Base-by-base conservation (phyloP, 1,140 invertebrate genomes). In the Oscheius sp. region DNA sequence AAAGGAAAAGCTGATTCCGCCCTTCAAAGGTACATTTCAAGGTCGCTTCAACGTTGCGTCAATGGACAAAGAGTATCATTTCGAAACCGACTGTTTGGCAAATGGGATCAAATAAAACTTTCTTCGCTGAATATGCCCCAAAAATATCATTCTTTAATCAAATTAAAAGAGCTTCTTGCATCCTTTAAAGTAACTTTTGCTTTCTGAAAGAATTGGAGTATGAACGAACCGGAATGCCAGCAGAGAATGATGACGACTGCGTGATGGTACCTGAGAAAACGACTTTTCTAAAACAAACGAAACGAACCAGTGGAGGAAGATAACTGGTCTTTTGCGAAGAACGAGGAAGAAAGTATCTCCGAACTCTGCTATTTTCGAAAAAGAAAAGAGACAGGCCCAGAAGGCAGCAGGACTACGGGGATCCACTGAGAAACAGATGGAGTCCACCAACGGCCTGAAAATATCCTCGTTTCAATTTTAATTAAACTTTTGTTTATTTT, bases 281-380 rank as follows among this genome's bases (percentile, higher is more conserved):
- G 31, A 34, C 18, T 64, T 10, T n/a, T 15, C 3, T 3, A 32
- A n/a, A n/a, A n/a, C 23, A n/a, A 28, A 4, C 23, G 10, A 4
- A 32, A 32, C 15, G n/a, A 18, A 74, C 93, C 93, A 95, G 85
- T 98, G 95, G 1, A 98, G 89, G 86, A 98, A 97, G 79, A 97
- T 96, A 28, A 98, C 88, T 0, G 92, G 92, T 84, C 96, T 93
- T 86, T 97, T 97, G 38, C 94, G 89, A 28, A 97, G 87, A 23
- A 97, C 92, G 58, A 98, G 93, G 88, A 98, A 97, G 66, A 97
- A 88, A 26, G 95, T 98, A 86, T 97, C 95, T n/a, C 94, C 94
- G 2, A 98, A 88, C 85, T 98, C 95, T 0, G 93, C 92, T 38
- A 95, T 88, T 86, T 97, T 97, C 62, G 93, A 95, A 38, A 97